Percentiles rank a stretch among this genome's conserved stretches.
These are phyloP conservation scores for Mormyrus hasselquistii DNA, from an alignment of 2,797 vertebrate species.

Conservation along the genomic window DNA sequence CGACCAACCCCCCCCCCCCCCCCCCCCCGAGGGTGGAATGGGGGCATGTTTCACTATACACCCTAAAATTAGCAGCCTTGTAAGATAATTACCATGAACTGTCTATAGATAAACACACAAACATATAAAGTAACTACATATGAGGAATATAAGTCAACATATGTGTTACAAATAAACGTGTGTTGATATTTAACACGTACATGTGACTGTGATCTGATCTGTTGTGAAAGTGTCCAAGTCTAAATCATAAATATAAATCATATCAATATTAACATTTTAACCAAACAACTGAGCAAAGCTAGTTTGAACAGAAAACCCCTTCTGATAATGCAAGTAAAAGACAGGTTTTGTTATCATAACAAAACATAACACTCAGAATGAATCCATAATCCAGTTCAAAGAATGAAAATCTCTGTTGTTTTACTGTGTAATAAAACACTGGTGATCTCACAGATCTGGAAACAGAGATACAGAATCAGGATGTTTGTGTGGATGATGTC, in stretches of 20 bases:
- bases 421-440: background rate
- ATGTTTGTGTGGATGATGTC: conserved; percentile 31
- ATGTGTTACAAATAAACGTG: background rate
- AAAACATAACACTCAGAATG: background rate
- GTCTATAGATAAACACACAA: background rate
- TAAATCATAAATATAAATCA: background rate
- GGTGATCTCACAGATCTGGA: conserved; percentile 1
- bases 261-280: background rate
- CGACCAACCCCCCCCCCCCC: no score
- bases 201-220: background rate
- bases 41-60: background rate
- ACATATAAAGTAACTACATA: background rate
- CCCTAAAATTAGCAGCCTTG: background rate
- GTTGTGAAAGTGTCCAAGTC: background rate
- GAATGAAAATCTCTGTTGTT: background rate
- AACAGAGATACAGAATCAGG: background rate
- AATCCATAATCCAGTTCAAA: background rate
- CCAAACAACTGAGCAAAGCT: background rate
- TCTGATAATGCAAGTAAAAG: background rate
- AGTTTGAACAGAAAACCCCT: background rate
- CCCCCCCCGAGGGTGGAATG: background rate
- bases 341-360: background rate
- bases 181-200: background rate
- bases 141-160: background rate
- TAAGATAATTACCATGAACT: background rate